Base-by-base conservation (phyloP, 2,797 vertebrate genomes). In the Arctocebus calabarensis region DNA sequence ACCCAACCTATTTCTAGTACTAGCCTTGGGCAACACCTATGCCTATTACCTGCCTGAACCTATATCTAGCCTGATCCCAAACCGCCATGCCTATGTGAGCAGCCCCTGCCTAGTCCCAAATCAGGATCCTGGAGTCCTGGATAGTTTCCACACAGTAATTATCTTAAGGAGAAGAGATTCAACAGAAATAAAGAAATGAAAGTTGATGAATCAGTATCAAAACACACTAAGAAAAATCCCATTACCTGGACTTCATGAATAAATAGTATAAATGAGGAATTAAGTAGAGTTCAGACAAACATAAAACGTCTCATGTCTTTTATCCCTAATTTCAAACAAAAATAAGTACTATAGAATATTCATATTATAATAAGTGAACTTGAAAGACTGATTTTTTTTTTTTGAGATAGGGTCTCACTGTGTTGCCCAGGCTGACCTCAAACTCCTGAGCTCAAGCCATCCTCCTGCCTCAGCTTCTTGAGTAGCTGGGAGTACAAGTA, bases 141-240 rank as follows among this genome's bases (percentile, higher is more conserved):
- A 81, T 23, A 20, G 62, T 90, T 95, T 92, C 79, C 40, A 90
- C 4, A 52, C 0, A 75, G 16, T 84, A 64, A 66, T 94, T 82
- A 74, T 66, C 17, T 92, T 78, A 61, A 82, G 48, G 11, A 84
- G 71, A 93, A 88, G 64, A 62, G 79, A 77, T 57, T 91, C 17
- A 93, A 83, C 23, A 89, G 59, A 94, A 91, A 93, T 81, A 86
- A 93, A 87, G 19, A 27, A 37, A 90, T 22, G 59, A 3, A 70
- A n/a, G 29, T 14, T 81, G 82, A 86, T 87, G 64, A 96, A 82
- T 84, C 78, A 95, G 75, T 22, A 92, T n/a, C 84, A 89, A 91
- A 94, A 90, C 57, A 79, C 17, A 68, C 7, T 52, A 89, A 37
- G 12, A 40, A 81, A 86, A 94, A 95, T 43, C 74, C 29, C 45